Evolutionary conservation across 2,888 invertebrate genomes (phyloP).

Genomic region (Cynaeus angustus): DNA sequence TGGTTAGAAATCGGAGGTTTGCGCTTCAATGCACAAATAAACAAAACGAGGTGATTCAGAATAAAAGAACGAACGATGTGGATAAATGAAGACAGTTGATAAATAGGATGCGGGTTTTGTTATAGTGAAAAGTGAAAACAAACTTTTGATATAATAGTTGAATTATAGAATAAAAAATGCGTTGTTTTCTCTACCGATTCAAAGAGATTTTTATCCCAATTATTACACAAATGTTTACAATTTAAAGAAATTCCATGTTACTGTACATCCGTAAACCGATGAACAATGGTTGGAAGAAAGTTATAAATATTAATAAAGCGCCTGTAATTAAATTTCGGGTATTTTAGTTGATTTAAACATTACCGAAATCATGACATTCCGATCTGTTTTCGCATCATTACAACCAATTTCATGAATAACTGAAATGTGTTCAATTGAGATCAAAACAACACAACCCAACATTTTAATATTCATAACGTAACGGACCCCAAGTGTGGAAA

Average conservation of each 20-base stretch:
- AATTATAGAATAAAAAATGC: too few species aligned
- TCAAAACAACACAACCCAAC: slow-evolving; percentile 8
- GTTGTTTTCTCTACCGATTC: too few species aligned
- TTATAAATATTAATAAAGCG: background rate
- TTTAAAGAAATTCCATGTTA: too few species aligned
- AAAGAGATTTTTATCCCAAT: too few species aligned
- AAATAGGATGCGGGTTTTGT: too few species aligned
- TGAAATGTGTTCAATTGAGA: slow-evolving; percentile 7
- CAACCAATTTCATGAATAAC: slow-evolving; percentile 12
- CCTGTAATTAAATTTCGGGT: background rate
- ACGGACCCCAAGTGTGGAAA: slow-evolving; percentile 28
- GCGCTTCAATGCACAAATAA: slow-evolving; percentile 3
- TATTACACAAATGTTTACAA: too few species aligned
- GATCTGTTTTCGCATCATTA: slow-evolving; percentile 1
- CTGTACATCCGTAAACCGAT: too few species aligned
- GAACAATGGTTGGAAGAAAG: background rate
- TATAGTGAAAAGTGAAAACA: too few species aligned
- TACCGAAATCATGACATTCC: background rate
- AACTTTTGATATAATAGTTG: too few species aligned
- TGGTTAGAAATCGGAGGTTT: background rate
- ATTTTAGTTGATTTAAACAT: background rate
- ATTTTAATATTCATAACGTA: slow-evolving; percentile 32
- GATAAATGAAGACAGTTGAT: background rate
- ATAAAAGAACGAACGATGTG: slow-evolving; percentile 1
- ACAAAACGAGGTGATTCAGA: background rate